Evolutionary conservation across 2,113 vertebrate species (phyloP).

Genomic region (Festucalex cinctus): DNA sequence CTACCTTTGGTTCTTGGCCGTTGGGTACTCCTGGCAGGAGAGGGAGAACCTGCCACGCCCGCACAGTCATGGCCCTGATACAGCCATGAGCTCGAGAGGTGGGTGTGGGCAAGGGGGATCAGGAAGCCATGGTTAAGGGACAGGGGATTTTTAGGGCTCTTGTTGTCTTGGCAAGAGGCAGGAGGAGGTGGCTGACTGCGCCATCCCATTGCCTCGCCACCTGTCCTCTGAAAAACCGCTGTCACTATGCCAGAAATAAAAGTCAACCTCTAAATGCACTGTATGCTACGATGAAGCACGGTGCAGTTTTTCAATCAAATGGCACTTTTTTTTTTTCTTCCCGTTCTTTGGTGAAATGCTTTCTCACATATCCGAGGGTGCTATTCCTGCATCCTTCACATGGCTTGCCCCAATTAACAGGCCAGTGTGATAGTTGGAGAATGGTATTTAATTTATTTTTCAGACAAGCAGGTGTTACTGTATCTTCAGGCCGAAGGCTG

Average conservation of each 20-base stretch:
- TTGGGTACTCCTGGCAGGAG: conserved; percentile 44
- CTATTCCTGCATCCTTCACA: conserved; percentile 44
- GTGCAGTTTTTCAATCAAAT: neutral
- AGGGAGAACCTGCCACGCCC: conserved; percentile 51
- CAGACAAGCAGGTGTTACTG: conserved; percentile 23
- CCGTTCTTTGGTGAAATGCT: conserved; percentile 30
- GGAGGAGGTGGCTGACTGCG: conserved; percentile 57
- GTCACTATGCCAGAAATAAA: conserved; percentile 39
- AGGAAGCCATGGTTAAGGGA: conserved; percentile 29
- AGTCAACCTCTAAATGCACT: conserved; percentile 21
- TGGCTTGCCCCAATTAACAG: conserved; percentile 42
- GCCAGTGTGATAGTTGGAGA: conserved; percentile 24
- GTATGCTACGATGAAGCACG: conserved; percentile 14
- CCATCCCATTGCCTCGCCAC: conserved; percentile 67
- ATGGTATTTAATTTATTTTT: conserved; percentile 8
- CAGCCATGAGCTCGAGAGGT: conserved; percentile 36
- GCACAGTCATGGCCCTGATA: conserved; percentile 52
- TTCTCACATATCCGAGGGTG: conserved; percentile 38
- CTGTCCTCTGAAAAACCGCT: conserved; percentile 58
- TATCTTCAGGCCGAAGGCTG: conserved; percentile 4
- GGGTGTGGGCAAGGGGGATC: conserved; percentile 30
- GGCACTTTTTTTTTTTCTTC: neutral
- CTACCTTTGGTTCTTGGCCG: conserved; percentile 57
- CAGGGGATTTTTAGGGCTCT: conserved; percentile 35
- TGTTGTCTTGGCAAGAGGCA: conserved; percentile 60